Conservation (phyloP, 2,113 vertebrate species). For the Seriola dumerili region DNA sequence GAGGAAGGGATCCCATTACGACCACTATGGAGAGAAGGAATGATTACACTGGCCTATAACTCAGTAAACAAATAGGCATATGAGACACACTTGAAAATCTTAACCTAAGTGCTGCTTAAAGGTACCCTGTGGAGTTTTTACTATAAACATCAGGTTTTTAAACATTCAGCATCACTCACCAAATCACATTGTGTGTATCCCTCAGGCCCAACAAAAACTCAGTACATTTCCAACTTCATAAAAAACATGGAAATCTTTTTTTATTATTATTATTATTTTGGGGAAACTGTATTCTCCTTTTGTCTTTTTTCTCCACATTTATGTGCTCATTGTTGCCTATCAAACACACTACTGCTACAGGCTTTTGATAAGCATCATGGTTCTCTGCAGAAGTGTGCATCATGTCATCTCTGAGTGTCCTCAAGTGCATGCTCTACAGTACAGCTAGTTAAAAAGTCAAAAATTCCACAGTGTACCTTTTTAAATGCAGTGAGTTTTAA, state of each 20-base stretch:
- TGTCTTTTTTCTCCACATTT: neutral
- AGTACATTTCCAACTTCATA: neutral
- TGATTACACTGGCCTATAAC: neutral
- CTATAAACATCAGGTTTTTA: too few relatives aligned
- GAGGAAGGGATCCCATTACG: neutral
- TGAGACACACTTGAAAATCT: neutral
- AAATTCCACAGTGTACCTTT: neutral
- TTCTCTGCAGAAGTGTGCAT: neutral
- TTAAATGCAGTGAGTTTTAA: neutral
- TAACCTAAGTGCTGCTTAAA: neutral
- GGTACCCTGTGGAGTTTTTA: neutral
- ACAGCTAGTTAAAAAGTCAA: neutral
- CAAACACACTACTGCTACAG: neutral
- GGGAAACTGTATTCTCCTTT: too few relatives aligned
- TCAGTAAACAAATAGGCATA: neutral
- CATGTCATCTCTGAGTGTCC: neutral
- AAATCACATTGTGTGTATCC: neutral
- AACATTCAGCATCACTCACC: too few relatives aligned
- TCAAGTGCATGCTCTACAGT: neutral
- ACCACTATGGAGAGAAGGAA: neutral
- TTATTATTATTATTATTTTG: too few relatives aligned
- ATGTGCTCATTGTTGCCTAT: neutral
- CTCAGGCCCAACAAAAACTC: neutral
- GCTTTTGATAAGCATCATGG: neutral
- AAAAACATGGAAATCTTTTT: too few relatives aligned